Percentiles rank a stretch among this genome's conserved stretches.
Conservation (phyloP, 2,113 vertebrate genomes). For the Anolis carolinensis region DNA sequence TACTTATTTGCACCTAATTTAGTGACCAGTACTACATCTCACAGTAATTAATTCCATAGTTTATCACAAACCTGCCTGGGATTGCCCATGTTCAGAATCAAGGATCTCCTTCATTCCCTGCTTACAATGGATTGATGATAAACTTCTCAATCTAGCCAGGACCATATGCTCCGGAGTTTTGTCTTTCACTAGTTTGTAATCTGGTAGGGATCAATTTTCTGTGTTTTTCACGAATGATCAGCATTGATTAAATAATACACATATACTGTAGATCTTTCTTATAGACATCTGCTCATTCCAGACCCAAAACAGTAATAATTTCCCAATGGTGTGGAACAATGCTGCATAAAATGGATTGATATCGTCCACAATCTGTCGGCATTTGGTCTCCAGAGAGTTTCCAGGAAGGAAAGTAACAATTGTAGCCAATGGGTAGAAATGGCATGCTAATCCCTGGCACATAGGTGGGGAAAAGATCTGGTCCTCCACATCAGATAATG, state of each 20-base stretch:
- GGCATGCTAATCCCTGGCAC: too few species aligned
- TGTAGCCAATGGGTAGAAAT: too few species aligned
- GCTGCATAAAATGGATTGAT: background rate
- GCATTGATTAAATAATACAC: too few species aligned
- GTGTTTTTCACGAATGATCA: background rate
- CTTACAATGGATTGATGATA: background rate
- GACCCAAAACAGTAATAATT: background rate
- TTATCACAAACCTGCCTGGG: background rate
- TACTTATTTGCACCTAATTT: background rate
- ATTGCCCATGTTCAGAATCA: background rate
- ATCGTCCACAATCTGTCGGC: too few species aligned
- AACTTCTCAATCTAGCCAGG: background rate
- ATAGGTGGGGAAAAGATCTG: too few species aligned
- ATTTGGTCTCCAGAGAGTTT: too few species aligned
- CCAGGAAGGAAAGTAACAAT: too few species aligned
- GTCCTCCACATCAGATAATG: too few species aligned
- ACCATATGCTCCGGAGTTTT: background rate
- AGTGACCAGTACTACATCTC: background rate
- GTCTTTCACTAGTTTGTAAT: background rate
- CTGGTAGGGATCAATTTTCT: background rate
- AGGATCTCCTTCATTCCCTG: background rate
- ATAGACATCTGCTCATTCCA: background rate
- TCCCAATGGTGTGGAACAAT: background rate
- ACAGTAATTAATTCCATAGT: background rate
- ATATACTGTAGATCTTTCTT: background rate